Evolutionary conservation across 2,797 vertebrate genomes (phyloP), one percentile per base, ranked within the genome.

Genomic region (Eidolon dupreanum): DNA sequence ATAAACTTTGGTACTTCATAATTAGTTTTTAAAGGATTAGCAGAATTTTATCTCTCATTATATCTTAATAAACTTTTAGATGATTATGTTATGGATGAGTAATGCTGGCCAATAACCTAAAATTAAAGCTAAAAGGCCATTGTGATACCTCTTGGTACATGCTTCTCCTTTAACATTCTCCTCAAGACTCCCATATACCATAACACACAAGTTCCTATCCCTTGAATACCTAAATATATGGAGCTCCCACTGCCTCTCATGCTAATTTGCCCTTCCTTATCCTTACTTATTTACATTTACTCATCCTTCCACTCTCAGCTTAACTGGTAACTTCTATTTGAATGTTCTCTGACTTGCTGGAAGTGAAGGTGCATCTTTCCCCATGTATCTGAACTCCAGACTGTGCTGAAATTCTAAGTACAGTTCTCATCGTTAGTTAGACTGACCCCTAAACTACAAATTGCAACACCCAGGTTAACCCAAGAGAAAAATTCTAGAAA

Each of bases 11-110:
- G 5, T 57, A 61, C 28, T 71, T 75, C 28, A 33, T 66, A 70
- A 77, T 81, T 95, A 31, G 4, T 77, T 95, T 90, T 84, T 26
- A 81, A 96, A 89, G 4, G 7, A 61, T 20, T 96, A 46, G 8
- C 8, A 81, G 11, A 61, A 57, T 70, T 83, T 36, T 68, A 28
- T 53, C n/a, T 89, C 49, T 70, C 15, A 12, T 59, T 78, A 28
- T 68, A 55, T 55, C 8, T 85, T 73, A 87, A n/a, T 51, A 66
- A 93, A n/a, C 10, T 66, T 93, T 73, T 55, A 6, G 4, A 2
- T 59, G 22, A 77, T 24, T 38, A 46, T 31, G 16, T 75, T 73
- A 93, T 74, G 51, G 17, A n/a, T 55, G 16, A 59, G 2, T 28
- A 89, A 75, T 79, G 8, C 20, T 68, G 22, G 20, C 26, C 24